Conservation (phyloP, 2,113 vertebrate genomes). For the Campylomormyrus tamandua region DNA sequence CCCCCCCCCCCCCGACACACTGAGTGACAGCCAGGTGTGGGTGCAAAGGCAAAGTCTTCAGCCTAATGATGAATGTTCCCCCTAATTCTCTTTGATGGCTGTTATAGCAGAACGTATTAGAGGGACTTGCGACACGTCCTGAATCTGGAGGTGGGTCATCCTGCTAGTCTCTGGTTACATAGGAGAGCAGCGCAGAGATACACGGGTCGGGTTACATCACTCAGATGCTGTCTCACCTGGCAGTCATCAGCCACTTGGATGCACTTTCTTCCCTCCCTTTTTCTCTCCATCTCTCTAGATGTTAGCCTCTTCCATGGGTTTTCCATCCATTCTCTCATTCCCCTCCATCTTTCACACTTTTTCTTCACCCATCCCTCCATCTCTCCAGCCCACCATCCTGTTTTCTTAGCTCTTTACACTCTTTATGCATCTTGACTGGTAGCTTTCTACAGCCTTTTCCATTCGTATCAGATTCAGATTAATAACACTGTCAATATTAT, state of each 20-base stretch:
- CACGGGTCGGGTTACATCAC: neutral
- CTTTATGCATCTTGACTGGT: conserved; percentile 26
- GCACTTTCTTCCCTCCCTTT: neutral
- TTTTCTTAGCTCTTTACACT: neutral
- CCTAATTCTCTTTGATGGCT: neutral
- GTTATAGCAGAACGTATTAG: conserved; percentile 12
- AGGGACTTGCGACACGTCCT: neutral
- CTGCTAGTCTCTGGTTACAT: conserved; percentile 4
- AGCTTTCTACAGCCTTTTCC: neutral
- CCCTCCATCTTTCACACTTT: neutral
- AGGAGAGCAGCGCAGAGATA: neutral
- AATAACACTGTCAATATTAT: neutral
- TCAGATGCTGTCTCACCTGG: neutral
- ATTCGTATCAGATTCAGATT: neutral
- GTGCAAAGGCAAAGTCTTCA: neutral
- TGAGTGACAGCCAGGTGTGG: neutral
- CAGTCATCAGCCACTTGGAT: neutral
- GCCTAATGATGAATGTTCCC: neutral
- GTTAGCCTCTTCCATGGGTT: neutral
- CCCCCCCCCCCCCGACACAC: neutral
- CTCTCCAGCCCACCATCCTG: neutral
- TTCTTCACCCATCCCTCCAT: neutral
- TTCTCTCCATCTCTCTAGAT: neutral
- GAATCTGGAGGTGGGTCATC: neutral
- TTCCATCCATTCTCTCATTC: neutral